Evolutionary conservation across 2,888 invertebrate genomes (phyloP).

Genomic region (Spilosoma lubricipeda): DNA sequence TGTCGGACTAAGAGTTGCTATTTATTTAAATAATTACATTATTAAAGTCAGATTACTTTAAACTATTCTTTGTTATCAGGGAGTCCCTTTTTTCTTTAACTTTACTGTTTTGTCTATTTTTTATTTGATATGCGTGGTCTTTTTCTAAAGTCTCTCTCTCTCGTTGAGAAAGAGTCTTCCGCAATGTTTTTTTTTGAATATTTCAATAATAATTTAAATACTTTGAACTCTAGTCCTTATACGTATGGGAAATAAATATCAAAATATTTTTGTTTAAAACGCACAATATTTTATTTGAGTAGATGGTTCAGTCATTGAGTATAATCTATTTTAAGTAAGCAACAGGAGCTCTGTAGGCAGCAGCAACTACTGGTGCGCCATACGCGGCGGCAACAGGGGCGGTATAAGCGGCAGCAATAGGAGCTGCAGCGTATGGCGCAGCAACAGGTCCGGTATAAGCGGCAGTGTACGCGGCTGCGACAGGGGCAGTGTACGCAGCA

Average conservation of each 20-base stretch:
- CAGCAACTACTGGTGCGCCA: slow-evolving; percentile 48
- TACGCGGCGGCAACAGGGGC: slow-evolving; percentile 49
- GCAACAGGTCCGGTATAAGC: slow-evolving; percentile 61
- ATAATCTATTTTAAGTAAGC: slow-evolving; percentile 46
- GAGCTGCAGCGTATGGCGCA: slow-evolving; percentile 68
- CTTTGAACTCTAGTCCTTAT: neutral
- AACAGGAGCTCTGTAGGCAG: slow-evolving; percentile 56
- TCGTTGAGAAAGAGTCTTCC: too few relatives aligned
- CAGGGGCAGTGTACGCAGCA: slow-evolving; percentile 59
- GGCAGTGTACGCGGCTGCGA: slow-evolving; percentile 57
- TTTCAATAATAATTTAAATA: neutral
- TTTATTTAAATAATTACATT: neutral
- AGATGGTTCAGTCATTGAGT: neutral
- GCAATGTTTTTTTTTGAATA: neutral
- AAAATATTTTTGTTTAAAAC: neutral
- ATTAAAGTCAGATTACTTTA: too few relatives aligned
- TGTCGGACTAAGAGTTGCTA: neutral
- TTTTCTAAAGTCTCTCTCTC: too few relatives aligned
- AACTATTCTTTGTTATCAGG: too few relatives aligned
- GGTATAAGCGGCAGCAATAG: slow-evolving; percentile 69
- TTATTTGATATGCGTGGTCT: neutral
- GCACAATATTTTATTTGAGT: slow-evolving; percentile 9
- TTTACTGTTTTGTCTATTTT: too few relatives aligned
- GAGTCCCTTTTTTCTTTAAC: neutral
- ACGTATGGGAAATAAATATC: neutral